Evolutionary conservation across 2,888 invertebrate genomes (phyloP), one percentile per base, ranked within the genome.

Genomic region (Odontomyia ornata): DNA sequence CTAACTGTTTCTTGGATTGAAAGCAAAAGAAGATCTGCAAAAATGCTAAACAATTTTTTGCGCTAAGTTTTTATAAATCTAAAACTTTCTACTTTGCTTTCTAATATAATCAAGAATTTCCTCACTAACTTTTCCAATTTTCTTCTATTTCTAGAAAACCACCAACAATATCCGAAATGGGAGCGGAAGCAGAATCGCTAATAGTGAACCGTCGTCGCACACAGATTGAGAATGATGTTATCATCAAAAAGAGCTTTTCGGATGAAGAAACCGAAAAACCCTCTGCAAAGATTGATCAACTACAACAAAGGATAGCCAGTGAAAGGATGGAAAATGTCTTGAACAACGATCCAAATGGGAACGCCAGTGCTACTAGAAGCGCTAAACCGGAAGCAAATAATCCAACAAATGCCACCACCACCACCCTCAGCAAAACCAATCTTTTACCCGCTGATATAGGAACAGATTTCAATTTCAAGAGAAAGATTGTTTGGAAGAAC

Each of bases 401-500:
- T 78, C 43, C 79, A 79, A 28, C 77, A 73, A 28, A 77, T 75
- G 77, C 77, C 65, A 43, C 5, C 67, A 21, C 5, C 21, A 25
- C 25, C 46, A 15, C 23, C 73, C 15, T 60, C 25, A 11, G 9
- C 43, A 30, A 57, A 21, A 57, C 77, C 7, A 78, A 80, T 76
- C 77, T 79, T 23, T 79, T 86, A 60, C 85, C 86, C 0, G 81
- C 84, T 11, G 84, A 87, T 86, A 89, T 88, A 52, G 89, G 88
- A 27, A 89, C 89, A 5, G 89, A 89, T 84, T 84, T 83, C 75
- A 85, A 80, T 71, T 89, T 87, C 80, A 88, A 88, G 81, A 83
- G 88, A 77, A 79, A 89, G 83, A 87, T 91, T 15, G 91, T 91
- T 1, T 91, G 91, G 91, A 87, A 85, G 79, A 91, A 91, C 83